A percentile compares a stretch with the other conserved stretches of the same genome.
Evolutionary conservation across 2,113 vertebrate genomes (phyloP).

Genomic region (Salvelinus alpinus): DNA sequence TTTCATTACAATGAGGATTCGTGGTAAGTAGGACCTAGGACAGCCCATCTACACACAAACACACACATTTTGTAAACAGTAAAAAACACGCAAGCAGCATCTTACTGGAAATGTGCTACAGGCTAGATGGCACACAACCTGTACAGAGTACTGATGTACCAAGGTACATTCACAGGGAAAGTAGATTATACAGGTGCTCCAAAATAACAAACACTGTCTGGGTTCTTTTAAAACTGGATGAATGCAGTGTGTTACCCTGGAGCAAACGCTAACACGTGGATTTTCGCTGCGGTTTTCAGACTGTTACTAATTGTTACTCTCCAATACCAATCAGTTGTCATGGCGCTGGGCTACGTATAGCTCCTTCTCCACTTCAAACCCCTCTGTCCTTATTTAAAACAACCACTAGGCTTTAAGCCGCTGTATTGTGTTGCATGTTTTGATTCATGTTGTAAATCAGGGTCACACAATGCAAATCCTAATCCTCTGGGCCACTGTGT

Average conservation of each 20-base stretch:
- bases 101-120: constrained; percentile 11
- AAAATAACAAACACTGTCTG: neutral
- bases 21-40: no score
- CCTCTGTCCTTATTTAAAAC: no score
- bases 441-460: neutral
- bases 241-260: no score
- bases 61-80: neutral
- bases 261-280: no score
- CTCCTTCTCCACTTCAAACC: no score
- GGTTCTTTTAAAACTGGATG: no score
- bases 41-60: constrained; percentile 2
- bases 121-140: neutral
- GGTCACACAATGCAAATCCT: neutral
- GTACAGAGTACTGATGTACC: constrained; percentile 1
- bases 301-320: no score
- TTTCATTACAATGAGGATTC: no score
- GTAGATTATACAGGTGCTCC: no score
- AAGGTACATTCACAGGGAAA: neutral
- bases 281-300: no score
- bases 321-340: no score
- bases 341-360: no score
- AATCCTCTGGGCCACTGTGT: neutral
- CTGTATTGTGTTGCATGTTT: neutral
- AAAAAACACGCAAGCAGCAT: neutral
- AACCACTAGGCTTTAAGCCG: neutral